Percentiles rank a stretch among this genome's conserved stretches.
phyloP scores from a whole-genome alignment of 2,797 vertebrate genomes.

The Eidolon dupreanum region DNA sequence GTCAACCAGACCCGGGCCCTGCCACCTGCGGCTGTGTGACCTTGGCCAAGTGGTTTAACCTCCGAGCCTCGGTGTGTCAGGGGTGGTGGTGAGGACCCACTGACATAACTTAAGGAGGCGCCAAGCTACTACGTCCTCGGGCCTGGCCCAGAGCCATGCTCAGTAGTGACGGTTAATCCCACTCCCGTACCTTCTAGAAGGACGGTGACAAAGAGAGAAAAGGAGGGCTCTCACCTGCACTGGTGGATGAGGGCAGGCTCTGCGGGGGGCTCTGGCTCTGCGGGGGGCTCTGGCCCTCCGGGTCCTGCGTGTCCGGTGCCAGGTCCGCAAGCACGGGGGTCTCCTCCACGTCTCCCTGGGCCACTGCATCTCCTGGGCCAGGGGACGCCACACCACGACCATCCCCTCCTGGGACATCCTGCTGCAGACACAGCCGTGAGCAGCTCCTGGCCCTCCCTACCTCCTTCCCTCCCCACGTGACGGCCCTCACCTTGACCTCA shows the following conservation, averaged over 20 bases:
- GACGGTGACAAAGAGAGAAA: background rate
- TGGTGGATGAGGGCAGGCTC: background rate
- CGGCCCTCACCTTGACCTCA: constrained; percentile 55
- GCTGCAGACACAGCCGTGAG: background rate
- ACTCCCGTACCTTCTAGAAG: background rate
- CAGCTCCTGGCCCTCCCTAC: background rate
- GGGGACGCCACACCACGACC: background rate
- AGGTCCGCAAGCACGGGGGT: background rate
- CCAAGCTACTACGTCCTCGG: background rate
- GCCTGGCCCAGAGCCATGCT: background rate
- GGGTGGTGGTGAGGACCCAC: background rate
- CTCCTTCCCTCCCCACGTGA: fast-evolving
- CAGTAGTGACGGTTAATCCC: background rate
- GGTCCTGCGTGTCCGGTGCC: background rate
- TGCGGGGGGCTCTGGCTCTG: background rate
- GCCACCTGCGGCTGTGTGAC: background rate
- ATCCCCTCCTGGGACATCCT: background rate
- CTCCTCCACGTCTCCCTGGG: constrained; percentile 45
- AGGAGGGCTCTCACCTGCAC: constrained; percentile 46
- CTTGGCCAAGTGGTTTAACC: background rate
- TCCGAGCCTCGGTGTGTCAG: background rate
- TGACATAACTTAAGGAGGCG: background rate
- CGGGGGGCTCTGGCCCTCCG: background rate
- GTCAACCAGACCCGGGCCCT: background rate
- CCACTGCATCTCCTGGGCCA: background rate